A percentile compares a stretch with the other conserved stretches of the same genome.
Conservation (phyloP, 2,797 vertebrate species). For the Ambastaia sidthimunki region DNA sequence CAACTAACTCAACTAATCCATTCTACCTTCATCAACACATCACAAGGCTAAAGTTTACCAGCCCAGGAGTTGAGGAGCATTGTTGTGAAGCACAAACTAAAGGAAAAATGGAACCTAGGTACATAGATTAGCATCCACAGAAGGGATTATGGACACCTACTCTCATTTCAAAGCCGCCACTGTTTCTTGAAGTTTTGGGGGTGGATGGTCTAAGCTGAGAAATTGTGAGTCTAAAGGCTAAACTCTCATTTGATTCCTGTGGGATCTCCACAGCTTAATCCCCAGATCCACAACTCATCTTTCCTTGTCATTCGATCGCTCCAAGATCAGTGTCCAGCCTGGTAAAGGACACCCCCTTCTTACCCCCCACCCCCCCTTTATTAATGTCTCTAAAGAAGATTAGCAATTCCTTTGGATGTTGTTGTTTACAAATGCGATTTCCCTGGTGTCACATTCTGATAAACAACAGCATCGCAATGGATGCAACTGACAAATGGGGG, state of each 20-base stretch:
- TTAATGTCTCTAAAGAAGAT: constrained; percentile 88
- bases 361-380: constrained; percentile 68
- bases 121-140: constrained; percentile 76
- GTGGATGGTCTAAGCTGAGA: constrained; percentile 60
- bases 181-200: constrained; percentile 69
- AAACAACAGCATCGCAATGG: constrained; percentile 35
- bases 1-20: constrained; percentile 16
- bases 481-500: constrained; percentile 10
- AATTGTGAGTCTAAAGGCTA: constrained; percentile 59
- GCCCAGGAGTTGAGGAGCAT: constrained; percentile 36
- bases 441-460: constrained; percentile 67
- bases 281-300: constrained; percentile 60
- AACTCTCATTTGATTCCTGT: constrained; percentile 74
- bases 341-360: constrained; percentile 62
- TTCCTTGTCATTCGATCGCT: constrained; percentile 78
- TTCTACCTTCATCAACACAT: constrained; percentile 34
- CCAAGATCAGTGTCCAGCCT: constrained; percentile 77
- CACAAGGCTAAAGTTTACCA: constrained; percentile 55
- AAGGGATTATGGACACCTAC: constrained; percentile 66
- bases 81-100: constrained; percentile 42
- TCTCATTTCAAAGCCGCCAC: constrained; percentile 68
- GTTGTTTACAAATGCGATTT: constrained; percentile 87
- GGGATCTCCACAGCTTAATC: constrained; percentile 78
- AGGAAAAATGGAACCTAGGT: constrained; percentile 55
- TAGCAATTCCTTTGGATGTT: constrained; percentile 83